Conservation (phyloP, 2,797 vertebrate genomes). For the Neoniphon sammara region DNA sequence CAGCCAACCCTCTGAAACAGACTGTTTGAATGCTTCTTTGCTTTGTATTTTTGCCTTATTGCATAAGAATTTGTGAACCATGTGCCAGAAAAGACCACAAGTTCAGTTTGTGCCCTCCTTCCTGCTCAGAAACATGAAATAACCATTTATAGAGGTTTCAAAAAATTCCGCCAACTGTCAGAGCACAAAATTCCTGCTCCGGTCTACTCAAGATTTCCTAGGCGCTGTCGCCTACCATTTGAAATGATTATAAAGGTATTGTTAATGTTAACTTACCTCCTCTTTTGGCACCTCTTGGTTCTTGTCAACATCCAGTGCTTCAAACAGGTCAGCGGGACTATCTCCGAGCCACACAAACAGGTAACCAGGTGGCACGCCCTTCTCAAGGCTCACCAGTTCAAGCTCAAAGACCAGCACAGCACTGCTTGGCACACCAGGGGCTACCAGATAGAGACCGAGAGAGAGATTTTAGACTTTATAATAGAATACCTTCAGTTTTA, state of each 20-base stretch:
- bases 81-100: no score
- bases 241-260: not conserved
- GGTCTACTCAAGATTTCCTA: no score
- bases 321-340: constrained; percentile 84
- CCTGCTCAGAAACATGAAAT: no score
- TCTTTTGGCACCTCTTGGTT: constrained; percentile 86
- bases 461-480: not conserved
- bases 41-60: no score
- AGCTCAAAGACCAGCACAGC: constrained; percentile 93
- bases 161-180: no score
- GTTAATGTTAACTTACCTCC: constrained; percentile 80
- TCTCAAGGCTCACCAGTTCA: constrained; percentile 88
- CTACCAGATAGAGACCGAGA: constrained; percentile 54
- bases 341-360: constrained; percentile 93
- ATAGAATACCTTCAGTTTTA: not conserved
- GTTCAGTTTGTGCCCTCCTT: no score
- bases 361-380: constrained; percentile 94
- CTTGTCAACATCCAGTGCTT: constrained; percentile 89
- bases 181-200: no score
- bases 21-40: no score
- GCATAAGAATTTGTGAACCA: no score
- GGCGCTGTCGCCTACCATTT: not conserved
- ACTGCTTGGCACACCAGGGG: constrained; percentile 89
- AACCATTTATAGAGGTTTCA: no score
- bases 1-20: no score